Percentiles rank a stretch among this genome's conserved stretches.
These are phyloP conservation scores for Columba livia DNA, from an alignment of 2,113 vertebrate species.

Conservation along the genomic window DNA sequence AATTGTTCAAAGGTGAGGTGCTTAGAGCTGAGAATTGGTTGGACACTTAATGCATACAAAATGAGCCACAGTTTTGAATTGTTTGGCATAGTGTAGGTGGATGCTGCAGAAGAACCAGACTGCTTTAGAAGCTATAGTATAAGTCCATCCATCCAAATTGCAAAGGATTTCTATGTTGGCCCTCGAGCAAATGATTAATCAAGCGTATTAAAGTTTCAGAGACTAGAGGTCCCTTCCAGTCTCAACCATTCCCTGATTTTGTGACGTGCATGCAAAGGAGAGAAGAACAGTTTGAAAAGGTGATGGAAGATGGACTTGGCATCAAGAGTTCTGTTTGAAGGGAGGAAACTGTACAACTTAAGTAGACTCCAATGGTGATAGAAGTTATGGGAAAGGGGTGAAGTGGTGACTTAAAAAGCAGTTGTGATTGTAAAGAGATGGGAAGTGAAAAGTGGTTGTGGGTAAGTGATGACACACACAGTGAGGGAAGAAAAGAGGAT, in stretches of 20 bases:
- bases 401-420: background rate
- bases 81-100: background rate
- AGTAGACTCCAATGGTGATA: background rate
- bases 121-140: background rate
- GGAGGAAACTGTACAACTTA: background rate
- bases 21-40: background rate
- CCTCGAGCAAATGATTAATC: background rate
- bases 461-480: background rate
- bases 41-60: background rate
- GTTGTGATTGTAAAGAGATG: background rate
- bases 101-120: background rate
- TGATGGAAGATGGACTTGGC: background rate
- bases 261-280: background rate
- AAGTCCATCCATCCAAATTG: background rate
- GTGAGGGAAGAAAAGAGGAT: background rate
- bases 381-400: background rate
- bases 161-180: background rate
- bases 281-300: background rate
- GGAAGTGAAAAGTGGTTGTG: background rate
- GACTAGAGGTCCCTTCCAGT: background rate
- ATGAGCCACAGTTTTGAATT: background rate
- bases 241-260: background rate
- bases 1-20: conserved; percentile 8
- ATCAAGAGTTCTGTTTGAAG: background rate
- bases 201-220: background rate